Base-by-base conservation (phyloP, 2,888 invertebrate genomes). In the Rapana venosa region DNA sequence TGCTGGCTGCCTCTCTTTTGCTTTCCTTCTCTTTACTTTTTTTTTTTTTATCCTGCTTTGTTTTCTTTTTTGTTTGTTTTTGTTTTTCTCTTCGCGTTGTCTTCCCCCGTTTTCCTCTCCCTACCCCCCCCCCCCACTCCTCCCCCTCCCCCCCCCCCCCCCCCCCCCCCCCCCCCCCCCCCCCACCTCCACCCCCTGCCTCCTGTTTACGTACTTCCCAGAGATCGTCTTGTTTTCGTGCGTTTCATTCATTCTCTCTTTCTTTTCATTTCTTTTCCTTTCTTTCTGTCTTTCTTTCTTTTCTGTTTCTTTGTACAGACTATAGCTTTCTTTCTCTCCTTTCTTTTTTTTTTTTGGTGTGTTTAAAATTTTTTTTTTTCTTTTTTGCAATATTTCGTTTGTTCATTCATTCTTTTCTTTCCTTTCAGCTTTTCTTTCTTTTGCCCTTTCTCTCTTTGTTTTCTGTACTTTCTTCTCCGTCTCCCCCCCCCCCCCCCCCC, bases 401-500 rank as follows among this genome's bases (percentile, higher is more conserved):
- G 4, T 47, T 47, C 47, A 47, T 47, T 47, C 47, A 47, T 47
- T 47, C 47, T 47, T 47, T 47, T 8, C 47, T 47, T 47, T 47
- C 47, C 47, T 47, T 47, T 47, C 47, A 47, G 47, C 47, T 47
- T 47, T 2, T 47, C 47, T 47, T 47, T 47, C 47, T 47, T 47
- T 47, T 47, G 47, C 8, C 47, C 8, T 47, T 47, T 47, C 47
- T 47, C 4, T 47, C 47, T 47, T 47, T 47, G 4, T 47, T 47
- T 47, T 47, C 8, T 47, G 4, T 47, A 5, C 47, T 47, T 8
- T 47, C 47, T n/a, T 47, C 8, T 47, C 47, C 85, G 26, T 26
- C 58, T 66, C 58, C 88, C 35, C 61, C 81, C 66, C 81, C n/a
- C 35, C 87, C 66, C 86, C 84, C 90, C 36, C 87, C 79, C 32